A percentile compares a stretch with the other conserved stretches of the same genome.
Evolutionary conservation across 1,140 invertebrate genomes (phyloP).

Genomic region (fruit fly (Drosophila melanogaster)): DNA sequence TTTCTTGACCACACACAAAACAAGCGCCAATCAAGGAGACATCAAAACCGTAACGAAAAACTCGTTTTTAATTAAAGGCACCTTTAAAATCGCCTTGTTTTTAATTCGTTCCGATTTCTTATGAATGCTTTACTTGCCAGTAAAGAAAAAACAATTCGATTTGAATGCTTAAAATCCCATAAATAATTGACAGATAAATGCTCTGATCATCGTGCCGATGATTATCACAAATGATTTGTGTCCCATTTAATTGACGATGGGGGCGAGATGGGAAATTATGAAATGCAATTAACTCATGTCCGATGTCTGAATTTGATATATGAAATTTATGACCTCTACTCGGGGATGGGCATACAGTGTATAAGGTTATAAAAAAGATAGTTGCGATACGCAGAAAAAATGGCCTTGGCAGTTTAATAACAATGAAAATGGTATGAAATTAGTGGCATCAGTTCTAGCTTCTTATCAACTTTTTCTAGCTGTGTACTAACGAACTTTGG

Average conservation of each 20-base stretch:
- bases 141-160: slow-evolving; percentile 64
- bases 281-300: slow-evolving; percentile 49
- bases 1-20: slow-evolving; percentile 38
- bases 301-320: slow-evolving; percentile 36
- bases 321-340: slow-evolving; percentile 26
- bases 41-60: slow-evolving; percentile 61
- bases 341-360: background rate
- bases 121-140: slow-evolving; percentile 43
- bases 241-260: slow-evolving; percentile 43
- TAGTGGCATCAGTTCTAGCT: background rate
- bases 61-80: slow-evolving; percentile 75
- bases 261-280: slow-evolving; percentile 50
- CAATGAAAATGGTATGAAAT: too few species aligned
- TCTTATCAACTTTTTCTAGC: background rate
- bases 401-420: too few species aligned
- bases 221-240: slow-evolving; percentile 52
- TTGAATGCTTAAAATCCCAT: slow-evolving; percentile 74
- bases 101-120: slow-evolving; percentile 53
- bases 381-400: slow-evolving; percentile 1
- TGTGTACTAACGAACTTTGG: background rate
- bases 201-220: slow-evolving; percentile 20
- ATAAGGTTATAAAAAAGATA: background rate
- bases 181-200: slow-evolving; percentile 58
- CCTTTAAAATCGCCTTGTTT: slow-evolving; percentile 31
- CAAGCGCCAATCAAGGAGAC: slow-evolving; percentile 43